Conservation (phyloP, 2,113 vertebrate genomes). For the Crotalus viridis region DNA sequence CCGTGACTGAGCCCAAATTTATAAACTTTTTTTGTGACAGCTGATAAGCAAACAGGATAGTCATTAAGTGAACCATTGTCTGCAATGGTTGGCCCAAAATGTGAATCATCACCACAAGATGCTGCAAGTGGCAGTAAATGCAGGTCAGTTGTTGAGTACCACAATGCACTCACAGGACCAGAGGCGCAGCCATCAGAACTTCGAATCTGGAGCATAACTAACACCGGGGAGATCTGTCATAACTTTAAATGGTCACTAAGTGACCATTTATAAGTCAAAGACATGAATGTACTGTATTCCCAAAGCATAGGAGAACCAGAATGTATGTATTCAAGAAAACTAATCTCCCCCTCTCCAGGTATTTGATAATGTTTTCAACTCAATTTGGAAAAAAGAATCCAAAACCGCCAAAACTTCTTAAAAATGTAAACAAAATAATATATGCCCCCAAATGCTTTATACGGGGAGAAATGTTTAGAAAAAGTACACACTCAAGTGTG, state of each 20-base stretch:
- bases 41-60: neutral
- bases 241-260: neutral
- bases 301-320: neutral
- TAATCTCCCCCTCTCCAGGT: neutral
- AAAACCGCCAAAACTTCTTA: neutral
- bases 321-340: neutral
- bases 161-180: neutral
- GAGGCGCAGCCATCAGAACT: neutral
- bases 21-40: no score
- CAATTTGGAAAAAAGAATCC: neutral
- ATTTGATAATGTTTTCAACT: neutral
- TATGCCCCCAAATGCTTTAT: neutral
- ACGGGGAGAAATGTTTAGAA: neutral
- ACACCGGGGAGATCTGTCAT: neutral
- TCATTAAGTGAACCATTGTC: neutral
- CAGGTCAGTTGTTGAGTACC: neutral
- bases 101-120: neutral
- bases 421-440: neutral
- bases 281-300: neutral
- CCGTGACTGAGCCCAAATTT: neutral
- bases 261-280: neutral
- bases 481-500: neutral
- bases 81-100: neutral
- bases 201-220: neutral
- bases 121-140: neutral